Conservation (phyloP, 1,140 invertebrate genomes). For the Proales similis region DNA sequence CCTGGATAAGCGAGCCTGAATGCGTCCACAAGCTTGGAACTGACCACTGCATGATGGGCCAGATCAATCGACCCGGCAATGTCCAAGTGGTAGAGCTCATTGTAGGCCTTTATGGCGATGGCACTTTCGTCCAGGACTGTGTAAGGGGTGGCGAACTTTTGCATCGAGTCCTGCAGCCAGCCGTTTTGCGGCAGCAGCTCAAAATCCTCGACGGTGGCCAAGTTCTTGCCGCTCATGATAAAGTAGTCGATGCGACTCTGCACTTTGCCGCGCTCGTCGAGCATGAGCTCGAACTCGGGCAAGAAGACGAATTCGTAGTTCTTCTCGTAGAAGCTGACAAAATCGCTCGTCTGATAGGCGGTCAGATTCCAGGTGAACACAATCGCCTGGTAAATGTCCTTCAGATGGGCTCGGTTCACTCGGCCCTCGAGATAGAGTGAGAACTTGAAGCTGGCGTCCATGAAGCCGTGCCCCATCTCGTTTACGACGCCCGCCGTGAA, state of each 20-base stretch:
- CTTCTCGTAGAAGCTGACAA: not conserved
- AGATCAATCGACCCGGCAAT: slow-evolving; percentile 20
- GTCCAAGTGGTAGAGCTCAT: slow-evolving; percentile 2
- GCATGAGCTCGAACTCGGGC: not conserved
- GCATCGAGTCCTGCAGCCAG: slow-evolving; percentile 27
- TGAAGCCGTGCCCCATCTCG: not conserved
- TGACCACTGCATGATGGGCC: not conserved
- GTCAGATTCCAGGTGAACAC: slow-evolving; percentile 34
- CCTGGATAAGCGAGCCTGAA: slow-evolving; percentile 8
- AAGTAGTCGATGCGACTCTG: slow-evolving; percentile 27
- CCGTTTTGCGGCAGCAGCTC: slow-evolving; percentile 17
- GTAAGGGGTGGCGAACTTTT: slow-evolving; percentile 23
- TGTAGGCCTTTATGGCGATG: slow-evolving; percentile 7
- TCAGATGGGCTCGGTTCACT: not conserved
- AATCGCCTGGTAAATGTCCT: slow-evolving; percentile 22
- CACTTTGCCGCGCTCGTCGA: slow-evolving; percentile 3
- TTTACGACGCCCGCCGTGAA: too few relatives aligned
- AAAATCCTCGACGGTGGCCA: not conserved
- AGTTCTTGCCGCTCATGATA: not conserved
- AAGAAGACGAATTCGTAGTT: slow-evolving; percentile 22
- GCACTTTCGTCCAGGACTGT: not conserved
- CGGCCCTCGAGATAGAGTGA: slow-evolving; percentile 18
- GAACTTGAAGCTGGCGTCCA: slow-evolving; percentile 11
- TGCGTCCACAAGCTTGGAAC: not conserved
- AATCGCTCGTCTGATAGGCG: slow-evolving; percentile 23